phyloP scores from a whole-genome alignment of 1,140 invertebrate species.

The Oscheius sp. region DNA sequence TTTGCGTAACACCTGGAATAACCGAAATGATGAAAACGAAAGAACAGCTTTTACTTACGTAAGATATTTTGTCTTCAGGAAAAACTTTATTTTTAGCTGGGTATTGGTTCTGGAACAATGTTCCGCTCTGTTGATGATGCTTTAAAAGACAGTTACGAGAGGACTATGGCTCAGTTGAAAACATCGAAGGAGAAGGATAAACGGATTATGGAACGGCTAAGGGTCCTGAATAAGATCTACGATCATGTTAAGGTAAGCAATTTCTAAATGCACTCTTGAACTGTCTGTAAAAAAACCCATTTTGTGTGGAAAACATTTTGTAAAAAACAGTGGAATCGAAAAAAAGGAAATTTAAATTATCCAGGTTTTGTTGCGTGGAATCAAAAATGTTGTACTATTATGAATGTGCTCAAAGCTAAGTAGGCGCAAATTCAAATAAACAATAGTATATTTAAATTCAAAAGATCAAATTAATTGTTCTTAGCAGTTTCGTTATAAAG shows the following conservation, averaged over 20 bases:
- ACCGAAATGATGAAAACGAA: constrained; percentile 29
- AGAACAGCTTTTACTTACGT: constrained; percentile 34
- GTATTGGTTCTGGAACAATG: constrained; percentile 21
- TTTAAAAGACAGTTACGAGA: constrained; percentile 36
- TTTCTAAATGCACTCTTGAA: no score
- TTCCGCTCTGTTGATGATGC: constrained; percentile 24
- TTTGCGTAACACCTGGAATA: constrained; percentile 37
- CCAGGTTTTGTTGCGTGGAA: no score
- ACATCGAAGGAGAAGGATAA: constrained; percentile 18
- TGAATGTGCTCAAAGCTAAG: no score
- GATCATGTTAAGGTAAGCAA: constrained; percentile 42
- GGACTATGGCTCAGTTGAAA: constrained; percentile 26
- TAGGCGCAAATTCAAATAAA: no score
- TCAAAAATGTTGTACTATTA: no score
- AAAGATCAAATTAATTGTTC: no score
- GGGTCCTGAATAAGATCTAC: constrained; percentile 39
- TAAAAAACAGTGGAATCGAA: no score
- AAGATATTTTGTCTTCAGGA: background rate
- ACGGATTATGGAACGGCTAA: constrained; percentile 24
- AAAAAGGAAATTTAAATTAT: no score
- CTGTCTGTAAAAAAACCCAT: no score
- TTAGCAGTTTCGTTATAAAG: no score
- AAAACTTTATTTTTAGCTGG: background rate
- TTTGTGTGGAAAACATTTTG: no score
- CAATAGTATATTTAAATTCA: no score